Percentiles rank a stretch among this genome's conserved stretches.
Evolutionary conservation across 37 sponge, comb jelly and placozoan species (phyloP).

Genomic region (Cladorhizidae sp.): DNA sequence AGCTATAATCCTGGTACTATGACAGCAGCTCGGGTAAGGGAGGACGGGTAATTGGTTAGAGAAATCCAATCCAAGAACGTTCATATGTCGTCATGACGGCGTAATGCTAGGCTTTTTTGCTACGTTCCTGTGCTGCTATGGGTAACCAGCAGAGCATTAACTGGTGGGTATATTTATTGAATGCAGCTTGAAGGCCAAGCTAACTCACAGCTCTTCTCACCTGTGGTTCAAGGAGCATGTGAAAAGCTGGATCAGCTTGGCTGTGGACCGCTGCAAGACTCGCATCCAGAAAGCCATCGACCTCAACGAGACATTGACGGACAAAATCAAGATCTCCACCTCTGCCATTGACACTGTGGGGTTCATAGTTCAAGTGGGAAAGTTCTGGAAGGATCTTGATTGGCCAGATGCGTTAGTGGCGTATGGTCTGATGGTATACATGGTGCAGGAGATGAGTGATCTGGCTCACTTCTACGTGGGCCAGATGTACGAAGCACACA

Average conservation of each 20-base stretch:
- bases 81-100: too few species aligned
- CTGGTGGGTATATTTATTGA: too few species aligned
- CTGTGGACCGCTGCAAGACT: slow-evolving; percentile 9
- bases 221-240: slow-evolving; percentile 53
- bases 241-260: slow-evolving; percentile 37
- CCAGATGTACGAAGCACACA: neutral
- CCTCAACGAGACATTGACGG: slow-evolving; percentile 5
- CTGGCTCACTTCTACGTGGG: slow-evolving; percentile 36
- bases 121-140: too few species aligned
- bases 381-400: slow-evolving; percentile 38
- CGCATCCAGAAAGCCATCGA: slow-evolving; percentile 54
- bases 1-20: too few species aligned
- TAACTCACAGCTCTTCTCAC: slow-evolving; percentile 15
- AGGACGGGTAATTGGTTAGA: too few species aligned
- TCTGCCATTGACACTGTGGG: slow-evolving; percentile 54
- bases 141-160: too few species aligned
- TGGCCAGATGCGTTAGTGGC: slow-evolving; percentile 51
- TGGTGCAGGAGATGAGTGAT: slow-evolving; percentile 37
- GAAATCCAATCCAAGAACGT: too few species aligned
- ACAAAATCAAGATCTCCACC: slow-evolving; percentile 37
- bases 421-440: neutral
- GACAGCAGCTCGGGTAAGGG: too few species aligned
- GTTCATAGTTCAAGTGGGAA: slow-evolving; percentile 34
- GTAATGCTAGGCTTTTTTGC: too few species aligned
- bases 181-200: neutral